Evolutionary conservation across 2,113 vertebrate species (phyloP).

Genomic region (Indicator maculatus): DNA sequence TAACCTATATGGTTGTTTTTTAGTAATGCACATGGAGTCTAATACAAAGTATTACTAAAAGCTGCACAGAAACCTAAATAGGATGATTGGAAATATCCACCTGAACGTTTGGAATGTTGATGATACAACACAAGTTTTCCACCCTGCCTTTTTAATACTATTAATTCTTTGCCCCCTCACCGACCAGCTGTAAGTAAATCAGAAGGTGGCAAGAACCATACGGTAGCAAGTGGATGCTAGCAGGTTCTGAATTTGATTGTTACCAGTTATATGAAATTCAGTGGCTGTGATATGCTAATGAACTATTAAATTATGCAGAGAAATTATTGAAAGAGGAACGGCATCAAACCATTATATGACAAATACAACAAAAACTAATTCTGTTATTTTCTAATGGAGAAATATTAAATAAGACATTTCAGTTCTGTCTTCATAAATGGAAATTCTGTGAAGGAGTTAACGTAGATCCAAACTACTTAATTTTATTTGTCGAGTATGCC

Average conservation of each 20-base stretch:
- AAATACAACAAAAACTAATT: conserved; percentile 32
- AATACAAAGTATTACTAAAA: conserved; percentile 23
- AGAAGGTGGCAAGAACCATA: conserved; percentile 30
- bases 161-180: not conserved
- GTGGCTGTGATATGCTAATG: conserved; percentile 40
- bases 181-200: not conserved
- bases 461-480: not conserved
- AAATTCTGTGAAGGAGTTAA: conserved; percentile 1
- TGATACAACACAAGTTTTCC: not conserved
- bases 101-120: not conserved
- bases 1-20: not conserved
- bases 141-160: conserved; percentile 37
- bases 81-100: not conserved
- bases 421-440: not conserved
- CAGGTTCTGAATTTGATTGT: conserved; percentile 58
- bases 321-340: conserved; percentile 54
- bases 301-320: conserved; percentile 56
- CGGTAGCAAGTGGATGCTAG: conserved; percentile 45
- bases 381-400: conserved; percentile 16
- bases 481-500: not conserved
- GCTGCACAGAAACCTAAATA: not conserved
- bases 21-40: not conserved
- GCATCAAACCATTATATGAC: conserved; percentile 43
- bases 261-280: conserved; percentile 65
- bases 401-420: conserved; percentile 22